Conservation (phyloP, 1,140 invertebrate genomes). For the Musca vetustissima region DNA sequence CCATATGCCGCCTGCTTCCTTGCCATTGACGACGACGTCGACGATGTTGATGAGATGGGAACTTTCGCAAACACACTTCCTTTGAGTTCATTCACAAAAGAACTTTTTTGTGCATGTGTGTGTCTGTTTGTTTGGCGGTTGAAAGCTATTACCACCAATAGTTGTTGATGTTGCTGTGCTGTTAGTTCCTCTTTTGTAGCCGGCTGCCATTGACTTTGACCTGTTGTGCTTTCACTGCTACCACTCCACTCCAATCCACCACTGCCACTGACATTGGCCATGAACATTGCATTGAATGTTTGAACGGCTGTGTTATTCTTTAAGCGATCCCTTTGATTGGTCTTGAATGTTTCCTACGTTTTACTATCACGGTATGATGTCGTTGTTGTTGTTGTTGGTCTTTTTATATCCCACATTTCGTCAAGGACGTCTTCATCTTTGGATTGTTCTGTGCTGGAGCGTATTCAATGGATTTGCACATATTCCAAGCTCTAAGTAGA, state of each 20-base stretch:
- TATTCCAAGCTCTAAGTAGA: no score
- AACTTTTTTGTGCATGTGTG: not conserved
- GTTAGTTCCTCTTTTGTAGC: not conserved
- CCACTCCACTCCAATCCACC: no score
- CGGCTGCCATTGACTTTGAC: slow-evolving; percentile 16
- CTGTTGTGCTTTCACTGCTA: slow-evolving; percentile 14
- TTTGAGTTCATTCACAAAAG: slow-evolving; percentile 2
- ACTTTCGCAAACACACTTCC: slow-evolving; percentile 7
- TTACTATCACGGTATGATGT: no score
- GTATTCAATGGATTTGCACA: no score
- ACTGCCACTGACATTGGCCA: not conserved
- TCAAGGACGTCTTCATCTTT: slow-evolving; percentile 15
- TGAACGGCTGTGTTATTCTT: not conserved
- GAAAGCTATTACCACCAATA: not conserved
- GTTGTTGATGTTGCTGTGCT: not conserved
- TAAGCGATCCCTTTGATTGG: not conserved
- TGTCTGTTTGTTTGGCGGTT: no score
- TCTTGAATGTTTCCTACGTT: not conserved
- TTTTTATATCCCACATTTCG: not conserved
- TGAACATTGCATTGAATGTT: not conserved
- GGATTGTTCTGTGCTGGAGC: not conserved
- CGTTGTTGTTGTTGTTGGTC: no score
- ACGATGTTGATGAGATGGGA: not conserved
- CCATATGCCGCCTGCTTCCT: not conserved
- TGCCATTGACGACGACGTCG: not conserved